phyloP scores from a whole-genome alignment of 2,797 vertebrate genomes.

The Emys orbicularis region DNA sequence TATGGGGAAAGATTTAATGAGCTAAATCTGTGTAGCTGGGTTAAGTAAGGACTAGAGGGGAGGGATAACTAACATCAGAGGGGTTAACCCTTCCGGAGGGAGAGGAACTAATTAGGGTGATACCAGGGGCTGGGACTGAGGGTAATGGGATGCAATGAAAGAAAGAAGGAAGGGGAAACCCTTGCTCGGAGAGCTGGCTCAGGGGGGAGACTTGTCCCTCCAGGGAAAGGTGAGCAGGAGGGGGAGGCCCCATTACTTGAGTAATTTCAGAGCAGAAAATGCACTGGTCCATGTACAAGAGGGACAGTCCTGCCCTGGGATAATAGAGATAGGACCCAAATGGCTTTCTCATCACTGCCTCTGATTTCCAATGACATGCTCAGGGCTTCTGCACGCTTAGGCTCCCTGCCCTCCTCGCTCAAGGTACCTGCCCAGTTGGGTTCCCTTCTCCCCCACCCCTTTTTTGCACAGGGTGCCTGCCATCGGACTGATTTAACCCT shows the following conservation, averaged over 20 bases:
- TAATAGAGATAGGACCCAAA: background rate
- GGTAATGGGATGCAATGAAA: background rate
- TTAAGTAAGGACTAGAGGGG: conserved; percentile 15
- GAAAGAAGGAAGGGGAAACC: background rate
- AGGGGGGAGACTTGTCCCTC: background rate
- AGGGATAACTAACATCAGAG: background rate
- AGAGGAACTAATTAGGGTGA: conserved; percentile 9
- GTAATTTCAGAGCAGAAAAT: background rate
- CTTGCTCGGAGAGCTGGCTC: background rate
- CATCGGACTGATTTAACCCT: conserved; percentile 32
- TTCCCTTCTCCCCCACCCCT: background rate
- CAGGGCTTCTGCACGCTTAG: background rate
- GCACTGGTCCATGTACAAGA: background rate
- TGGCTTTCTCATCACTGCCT: background rate
- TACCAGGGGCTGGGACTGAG: background rate
- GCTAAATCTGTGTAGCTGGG: conserved; percentile 9
- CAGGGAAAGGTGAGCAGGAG: background rate
- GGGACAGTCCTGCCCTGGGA: background rate
- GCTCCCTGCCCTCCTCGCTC: background rate
- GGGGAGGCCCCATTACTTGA: background rate
- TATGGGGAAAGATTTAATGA: conserved; percentile 4
- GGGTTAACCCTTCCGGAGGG: background rate
- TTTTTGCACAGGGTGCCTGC: background rate
- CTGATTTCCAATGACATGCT: background rate
- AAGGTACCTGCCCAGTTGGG: background rate